These are phyloP conservation scores for Lepus oiostolus DNA, from an alignment of 2,797 vertebrate genomes.

Conservation along the genomic window DNA sequence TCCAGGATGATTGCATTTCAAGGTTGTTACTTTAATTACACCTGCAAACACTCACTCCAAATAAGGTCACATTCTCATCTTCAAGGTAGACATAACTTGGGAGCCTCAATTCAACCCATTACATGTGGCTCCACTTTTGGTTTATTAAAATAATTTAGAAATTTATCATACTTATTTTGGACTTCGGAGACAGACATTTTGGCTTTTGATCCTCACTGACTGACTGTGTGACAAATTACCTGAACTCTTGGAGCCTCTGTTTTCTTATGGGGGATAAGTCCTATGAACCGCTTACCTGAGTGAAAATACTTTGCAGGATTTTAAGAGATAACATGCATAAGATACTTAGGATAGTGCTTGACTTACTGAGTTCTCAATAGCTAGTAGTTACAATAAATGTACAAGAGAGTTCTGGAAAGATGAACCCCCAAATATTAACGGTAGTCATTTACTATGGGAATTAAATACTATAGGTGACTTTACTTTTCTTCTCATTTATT, in stretches of 20 bases:
- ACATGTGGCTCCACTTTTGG: neutral
- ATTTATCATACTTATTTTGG: neutral
- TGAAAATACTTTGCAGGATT: conserved; percentile 14
- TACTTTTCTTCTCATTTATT: conserved; percentile 27
- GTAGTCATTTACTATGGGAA: neutral
- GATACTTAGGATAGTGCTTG: neutral
- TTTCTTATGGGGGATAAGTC: conserved; percentile 11
- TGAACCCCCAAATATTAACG: neutral
- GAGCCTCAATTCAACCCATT: neutral
- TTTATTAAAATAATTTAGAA: conserved; percentile 33
- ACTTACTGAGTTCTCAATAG: conserved; percentile 1
- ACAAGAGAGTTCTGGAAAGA: conserved; percentile 3
- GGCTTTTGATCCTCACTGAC: conserved; percentile 1
- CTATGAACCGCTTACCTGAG: neutral
- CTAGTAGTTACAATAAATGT: neutral
- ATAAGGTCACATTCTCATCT: conserved; percentile 34
- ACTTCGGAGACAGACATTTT: conserved; percentile 45
- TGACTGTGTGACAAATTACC: neutral
- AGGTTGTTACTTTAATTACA: conserved; percentile 29
- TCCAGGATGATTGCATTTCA: neutral
- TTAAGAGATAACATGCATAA: neutral
- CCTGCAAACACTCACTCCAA: neutral
- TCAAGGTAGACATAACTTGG: neutral
- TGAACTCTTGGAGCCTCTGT: neutral
- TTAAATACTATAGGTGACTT: neutral